Conservation (phyloP, 2,113 vertebrate genomes). For the Syrmaticus mikado region DNA sequence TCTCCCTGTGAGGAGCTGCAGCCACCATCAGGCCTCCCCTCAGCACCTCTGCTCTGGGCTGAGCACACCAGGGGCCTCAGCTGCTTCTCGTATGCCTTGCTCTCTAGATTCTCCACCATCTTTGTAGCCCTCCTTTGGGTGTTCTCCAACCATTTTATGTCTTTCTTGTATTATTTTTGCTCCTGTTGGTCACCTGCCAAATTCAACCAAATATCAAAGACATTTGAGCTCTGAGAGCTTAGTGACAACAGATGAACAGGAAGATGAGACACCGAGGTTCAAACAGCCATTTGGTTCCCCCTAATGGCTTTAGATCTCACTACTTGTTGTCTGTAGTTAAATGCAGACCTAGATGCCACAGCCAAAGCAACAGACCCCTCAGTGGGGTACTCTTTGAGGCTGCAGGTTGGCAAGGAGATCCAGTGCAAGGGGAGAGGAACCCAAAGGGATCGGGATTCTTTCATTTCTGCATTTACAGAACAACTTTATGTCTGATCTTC, state of each 20-base stretch:
- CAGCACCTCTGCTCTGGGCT: background rate
- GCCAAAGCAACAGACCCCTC: background rate
- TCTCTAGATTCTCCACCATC: background rate
- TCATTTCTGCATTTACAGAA: background rate
- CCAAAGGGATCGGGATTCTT: background rate
- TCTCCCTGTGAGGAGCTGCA: background rate
- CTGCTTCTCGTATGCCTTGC: background rate
- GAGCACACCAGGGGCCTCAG: too few relatives aligned
- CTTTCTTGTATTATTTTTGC: background rate
- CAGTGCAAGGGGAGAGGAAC: background rate
- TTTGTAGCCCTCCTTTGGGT: background rate
- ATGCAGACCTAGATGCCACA: background rate
- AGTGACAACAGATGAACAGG: background rate
- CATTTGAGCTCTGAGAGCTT: background rate
- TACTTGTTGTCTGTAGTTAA: background rate
- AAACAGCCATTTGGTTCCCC: background rate
- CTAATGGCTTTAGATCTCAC: background rate
- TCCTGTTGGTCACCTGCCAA: background rate
- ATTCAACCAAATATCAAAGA: background rate
- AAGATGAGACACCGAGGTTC: background rate
- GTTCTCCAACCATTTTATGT: background rate
- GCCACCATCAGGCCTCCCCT: background rate
- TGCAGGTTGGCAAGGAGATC: background rate
- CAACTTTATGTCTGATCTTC: background rate
- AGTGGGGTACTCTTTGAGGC: fast-evolving